phyloP scores from a whole-genome alignment of 1,140 invertebrate species.

The Cydia fagiglandana region DNA sequence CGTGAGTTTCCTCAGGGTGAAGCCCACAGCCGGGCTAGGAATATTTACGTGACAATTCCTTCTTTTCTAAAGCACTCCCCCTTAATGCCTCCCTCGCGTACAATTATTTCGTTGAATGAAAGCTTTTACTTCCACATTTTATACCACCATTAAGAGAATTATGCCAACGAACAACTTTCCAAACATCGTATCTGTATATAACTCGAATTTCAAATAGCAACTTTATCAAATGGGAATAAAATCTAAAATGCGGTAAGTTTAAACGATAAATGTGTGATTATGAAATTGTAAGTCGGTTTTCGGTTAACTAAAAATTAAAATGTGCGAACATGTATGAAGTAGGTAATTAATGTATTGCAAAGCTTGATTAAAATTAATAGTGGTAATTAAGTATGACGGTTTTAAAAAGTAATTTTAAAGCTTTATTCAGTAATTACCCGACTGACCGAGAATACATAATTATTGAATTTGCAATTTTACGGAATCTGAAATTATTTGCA shows the following conservation, averaged over 20 bases:
- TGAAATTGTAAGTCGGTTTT: not conserved
- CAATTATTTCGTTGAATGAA: not conserved
- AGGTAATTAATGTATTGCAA: too few species aligned
- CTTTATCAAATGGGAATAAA: not conserved
- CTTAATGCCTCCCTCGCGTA: not conserved
- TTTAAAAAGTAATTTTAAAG: too few species aligned
- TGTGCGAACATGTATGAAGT: not conserved
- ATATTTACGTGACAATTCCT: too few species aligned
- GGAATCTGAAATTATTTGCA: too few species aligned
- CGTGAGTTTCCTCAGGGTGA: too few species aligned
- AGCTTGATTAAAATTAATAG: too few species aligned
- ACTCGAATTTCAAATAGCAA: not conserved
- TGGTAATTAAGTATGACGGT: too few species aligned
- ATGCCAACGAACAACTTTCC: not conserved
- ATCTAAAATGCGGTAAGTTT: not conserved
- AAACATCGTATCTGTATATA: not conserved
- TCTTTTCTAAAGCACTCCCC: not conserved
- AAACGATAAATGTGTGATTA: not conserved
- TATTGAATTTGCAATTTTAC: too few species aligned
- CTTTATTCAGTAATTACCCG: too few species aligned
- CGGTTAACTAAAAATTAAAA: not conserved
- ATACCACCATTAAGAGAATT: not conserved
- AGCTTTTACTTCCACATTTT: conserved; percentile 5
- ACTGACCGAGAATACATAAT: too few species aligned
- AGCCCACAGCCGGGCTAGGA: too few species aligned